Conservation (phyloP, 2,113 vertebrate species). For the Puma concolor region DNA sequence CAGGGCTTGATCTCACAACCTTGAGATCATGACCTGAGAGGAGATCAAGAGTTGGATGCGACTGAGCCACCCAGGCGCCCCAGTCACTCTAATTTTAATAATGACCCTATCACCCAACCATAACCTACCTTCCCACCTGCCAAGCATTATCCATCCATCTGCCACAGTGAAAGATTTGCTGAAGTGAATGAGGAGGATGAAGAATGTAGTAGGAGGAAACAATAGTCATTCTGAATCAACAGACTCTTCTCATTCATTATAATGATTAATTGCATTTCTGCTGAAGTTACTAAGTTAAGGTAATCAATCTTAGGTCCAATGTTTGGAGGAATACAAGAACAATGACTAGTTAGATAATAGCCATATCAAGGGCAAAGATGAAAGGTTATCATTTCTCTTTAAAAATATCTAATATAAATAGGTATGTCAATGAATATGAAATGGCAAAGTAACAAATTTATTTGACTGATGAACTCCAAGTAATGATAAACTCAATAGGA, state of each 20-base stretch:
- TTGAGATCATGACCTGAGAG: no score
- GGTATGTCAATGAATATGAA: neutral
- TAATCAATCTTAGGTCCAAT: neutral
- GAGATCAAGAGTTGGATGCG: no score
- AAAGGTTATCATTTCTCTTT: neutral
- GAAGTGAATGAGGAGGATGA: neutral
- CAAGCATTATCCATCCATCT: neutral
- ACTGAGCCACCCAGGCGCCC: no score
- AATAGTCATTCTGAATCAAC: neutral
- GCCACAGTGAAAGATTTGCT: neutral
- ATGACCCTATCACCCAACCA: neutral
- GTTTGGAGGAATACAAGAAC: neutral
- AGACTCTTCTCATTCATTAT: neutral
- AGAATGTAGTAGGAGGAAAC: neutral
- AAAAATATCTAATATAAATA: neutral
- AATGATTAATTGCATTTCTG: slow-evolving; percentile 19
- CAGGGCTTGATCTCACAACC: no score
- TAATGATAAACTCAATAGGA: neutral
- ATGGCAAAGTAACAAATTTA: neutral
- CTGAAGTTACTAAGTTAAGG: neutral
- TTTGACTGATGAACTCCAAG: neutral
- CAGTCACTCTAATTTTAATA: neutral
- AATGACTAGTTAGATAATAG: neutral
- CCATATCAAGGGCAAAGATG: neutral
- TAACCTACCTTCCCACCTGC: neutral